Conservation (phyloP, 2,888 invertebrate genomes). For the Stomorhina lunata region DNA sequence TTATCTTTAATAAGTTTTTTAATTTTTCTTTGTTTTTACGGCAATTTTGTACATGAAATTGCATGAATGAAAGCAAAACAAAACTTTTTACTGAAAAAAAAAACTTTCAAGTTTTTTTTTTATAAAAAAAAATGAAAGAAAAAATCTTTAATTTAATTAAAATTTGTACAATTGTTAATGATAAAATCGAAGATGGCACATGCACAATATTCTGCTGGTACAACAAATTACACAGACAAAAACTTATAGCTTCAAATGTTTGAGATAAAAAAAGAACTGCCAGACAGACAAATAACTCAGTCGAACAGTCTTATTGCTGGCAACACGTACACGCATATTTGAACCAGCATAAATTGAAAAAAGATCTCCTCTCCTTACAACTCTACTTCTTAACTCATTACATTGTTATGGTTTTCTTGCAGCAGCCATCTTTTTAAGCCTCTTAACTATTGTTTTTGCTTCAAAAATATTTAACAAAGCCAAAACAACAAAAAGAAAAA, state of each 20-base stretch:
- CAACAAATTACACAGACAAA: constrained; percentile 20
- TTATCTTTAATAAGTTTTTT: not conserved
- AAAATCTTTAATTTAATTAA: constrained; percentile 64
- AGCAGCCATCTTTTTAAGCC: constrained; percentile 44
- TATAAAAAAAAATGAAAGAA: constrained; percentile 3
- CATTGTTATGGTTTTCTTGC: not conserved
- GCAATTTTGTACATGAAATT: constrained; percentile 45
- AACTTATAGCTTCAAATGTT: not conserved
- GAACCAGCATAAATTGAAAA: constrained; percentile 42
- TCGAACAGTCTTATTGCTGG: constrained; percentile 44
- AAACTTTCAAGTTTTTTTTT: too few species aligned
- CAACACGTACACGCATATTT: constrained; percentile 59
- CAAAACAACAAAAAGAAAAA: not conserved
- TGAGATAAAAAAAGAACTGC: not conserved
- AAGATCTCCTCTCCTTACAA: not conserved
- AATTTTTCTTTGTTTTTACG: not conserved
- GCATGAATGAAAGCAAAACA: constrained; percentile 55
- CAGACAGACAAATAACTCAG: constrained; percentile 23
- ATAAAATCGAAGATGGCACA: constrained; percentile 65
- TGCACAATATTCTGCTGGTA: constrained; percentile 28
- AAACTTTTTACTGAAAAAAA: not conserved
- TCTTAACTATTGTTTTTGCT: constrained; percentile 6
- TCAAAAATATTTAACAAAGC: not conserved
- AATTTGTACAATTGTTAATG: constrained; percentile 64
- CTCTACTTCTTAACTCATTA: not conserved